Evolutionary conservation across 2,797 vertebrate genomes (phyloP).

Genomic region (Galagoides demidoff): DNA sequence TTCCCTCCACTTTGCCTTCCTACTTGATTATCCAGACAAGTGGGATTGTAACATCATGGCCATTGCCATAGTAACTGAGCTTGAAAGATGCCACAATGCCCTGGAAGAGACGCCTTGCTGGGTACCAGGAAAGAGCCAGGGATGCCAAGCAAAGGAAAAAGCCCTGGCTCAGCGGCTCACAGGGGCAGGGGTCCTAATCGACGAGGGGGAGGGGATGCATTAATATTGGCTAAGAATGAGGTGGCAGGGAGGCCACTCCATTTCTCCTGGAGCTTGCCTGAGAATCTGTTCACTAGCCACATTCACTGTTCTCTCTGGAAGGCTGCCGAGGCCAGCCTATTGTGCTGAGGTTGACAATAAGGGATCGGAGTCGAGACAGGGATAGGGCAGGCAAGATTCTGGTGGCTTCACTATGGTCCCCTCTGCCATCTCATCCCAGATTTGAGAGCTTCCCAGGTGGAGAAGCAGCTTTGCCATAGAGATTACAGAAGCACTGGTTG

Average conservation of each 20-base stretch:
- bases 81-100: conserved; percentile 66
- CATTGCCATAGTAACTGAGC: conserved; percentile 82
- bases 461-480: not conserved
- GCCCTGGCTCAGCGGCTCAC: not conserved
- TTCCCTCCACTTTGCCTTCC: conserved; percentile 66
- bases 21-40: conserved; percentile 71
- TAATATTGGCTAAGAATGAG: not conserved
- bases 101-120: conserved; percentile 60
- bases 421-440: not conserved
- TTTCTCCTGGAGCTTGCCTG: accelerated
- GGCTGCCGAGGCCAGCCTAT: accelerated
- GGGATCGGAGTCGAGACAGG: not conserved
- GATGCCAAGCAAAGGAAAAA: conserved; percentile 18
- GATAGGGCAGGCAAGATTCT: not conserved
- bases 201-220: not conserved
- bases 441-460: not conserved
- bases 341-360: not conserved
- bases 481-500: not conserved
- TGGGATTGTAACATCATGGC: conserved; percentile 71
- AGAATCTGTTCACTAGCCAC: not conserved
- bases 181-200: not conserved
- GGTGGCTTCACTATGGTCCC: conserved; percentile 21
- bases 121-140: conserved; percentile 40
- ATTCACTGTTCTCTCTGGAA: not conserved
- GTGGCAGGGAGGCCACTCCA: not conserved